Conservation (phyloP, 2,888 invertebrate genomes). For the Campoplex capitator region DNA sequence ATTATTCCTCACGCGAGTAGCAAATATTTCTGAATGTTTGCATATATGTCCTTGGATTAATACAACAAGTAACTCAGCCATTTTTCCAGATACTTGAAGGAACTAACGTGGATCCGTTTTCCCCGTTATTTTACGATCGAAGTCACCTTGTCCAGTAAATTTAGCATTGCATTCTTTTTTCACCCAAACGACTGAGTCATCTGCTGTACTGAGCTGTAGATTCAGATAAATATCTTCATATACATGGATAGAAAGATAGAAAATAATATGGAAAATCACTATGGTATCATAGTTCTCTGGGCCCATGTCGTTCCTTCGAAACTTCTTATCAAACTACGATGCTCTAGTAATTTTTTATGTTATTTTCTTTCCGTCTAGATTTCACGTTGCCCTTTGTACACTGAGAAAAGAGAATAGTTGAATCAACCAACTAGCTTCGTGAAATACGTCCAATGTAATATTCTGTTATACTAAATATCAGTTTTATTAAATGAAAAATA, state of each 20-base stretch:
- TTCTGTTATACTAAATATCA: no score
- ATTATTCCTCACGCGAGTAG: constrained; percentile 46
- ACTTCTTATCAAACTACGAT: not conserved
- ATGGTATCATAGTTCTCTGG: not conserved
- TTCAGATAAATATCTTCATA: constrained; percentile 45
- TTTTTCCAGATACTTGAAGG: not conserved
- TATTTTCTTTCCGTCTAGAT: constrained; percentile 25
- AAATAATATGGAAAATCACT: not conserved
- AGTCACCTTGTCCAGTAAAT: not conserved
- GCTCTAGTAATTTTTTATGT: not conserved
- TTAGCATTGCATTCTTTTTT: not conserved
- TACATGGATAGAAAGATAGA: not conserved
- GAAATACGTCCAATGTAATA: no score
- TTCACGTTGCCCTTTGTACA: constrained; percentile 31
- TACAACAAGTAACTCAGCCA: not conserved
- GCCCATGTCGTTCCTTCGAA: not conserved
- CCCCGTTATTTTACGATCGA: not conserved
- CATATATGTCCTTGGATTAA: not conserved
- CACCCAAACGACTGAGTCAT: not conserved
- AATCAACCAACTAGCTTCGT: no score
- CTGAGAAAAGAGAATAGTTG: no score
- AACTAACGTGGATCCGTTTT: not conserved
- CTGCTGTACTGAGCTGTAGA: not conserved
- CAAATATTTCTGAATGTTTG: constrained; percentile 52
- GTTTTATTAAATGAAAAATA: no score